phyloP scores from a whole-genome alignment of 1,140 invertebrate genomes.

The Procambarus virginalis region DNA sequence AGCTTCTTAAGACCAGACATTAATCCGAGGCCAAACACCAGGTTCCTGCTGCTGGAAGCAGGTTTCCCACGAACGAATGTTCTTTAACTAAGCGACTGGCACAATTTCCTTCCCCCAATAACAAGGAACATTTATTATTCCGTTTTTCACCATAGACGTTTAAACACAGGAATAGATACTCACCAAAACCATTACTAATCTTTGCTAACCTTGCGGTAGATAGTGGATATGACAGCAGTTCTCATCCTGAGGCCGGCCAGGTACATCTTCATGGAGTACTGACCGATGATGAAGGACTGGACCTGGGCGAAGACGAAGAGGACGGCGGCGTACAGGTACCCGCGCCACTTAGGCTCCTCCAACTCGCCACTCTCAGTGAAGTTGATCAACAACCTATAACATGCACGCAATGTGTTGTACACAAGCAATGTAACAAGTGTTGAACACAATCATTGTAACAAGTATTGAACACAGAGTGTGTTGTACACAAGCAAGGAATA shows the following conservation, averaged over 20 bases:
- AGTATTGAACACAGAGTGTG: background rate
- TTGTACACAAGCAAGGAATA: too few relatives aligned
- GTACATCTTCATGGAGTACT: slow-evolving; percentile 94
- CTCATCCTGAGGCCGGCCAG: slow-evolving; percentile 92
- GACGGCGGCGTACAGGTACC: slow-evolving; percentile 76
- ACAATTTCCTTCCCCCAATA: too few relatives aligned
- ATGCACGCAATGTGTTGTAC: slow-evolving; percentile 19
- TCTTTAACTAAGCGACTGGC: too few relatives aligned
- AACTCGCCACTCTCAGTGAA: slow-evolving; percentile 69
- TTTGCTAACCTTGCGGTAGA: slow-evolving; percentile 88
- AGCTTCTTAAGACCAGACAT: too few relatives aligned
- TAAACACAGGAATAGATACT: too few relatives aligned
- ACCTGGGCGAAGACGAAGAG: slow-evolving; percentile 87
- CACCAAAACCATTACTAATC: too few relatives aligned
- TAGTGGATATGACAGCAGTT: slow-evolving; percentile 91
- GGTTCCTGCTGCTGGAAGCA: too few relatives aligned
- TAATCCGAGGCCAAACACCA: too few relatives aligned
- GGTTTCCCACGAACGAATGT: too few relatives aligned
- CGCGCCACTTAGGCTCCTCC: slow-evolving; percentile 76
- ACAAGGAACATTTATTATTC: too few relatives aligned
- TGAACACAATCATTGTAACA: background rate
- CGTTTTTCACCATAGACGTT: too few relatives aligned
- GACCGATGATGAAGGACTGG: slow-evolving; percentile 91
- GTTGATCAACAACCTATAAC: slow-evolving; percentile 70
- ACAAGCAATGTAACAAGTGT: background rate